A percentile compares a stretch with the other conserved stretches of the same genome.
Conservation (phyloP, 2,888 invertebrate species). For the Rotaria sp. region DNA sequence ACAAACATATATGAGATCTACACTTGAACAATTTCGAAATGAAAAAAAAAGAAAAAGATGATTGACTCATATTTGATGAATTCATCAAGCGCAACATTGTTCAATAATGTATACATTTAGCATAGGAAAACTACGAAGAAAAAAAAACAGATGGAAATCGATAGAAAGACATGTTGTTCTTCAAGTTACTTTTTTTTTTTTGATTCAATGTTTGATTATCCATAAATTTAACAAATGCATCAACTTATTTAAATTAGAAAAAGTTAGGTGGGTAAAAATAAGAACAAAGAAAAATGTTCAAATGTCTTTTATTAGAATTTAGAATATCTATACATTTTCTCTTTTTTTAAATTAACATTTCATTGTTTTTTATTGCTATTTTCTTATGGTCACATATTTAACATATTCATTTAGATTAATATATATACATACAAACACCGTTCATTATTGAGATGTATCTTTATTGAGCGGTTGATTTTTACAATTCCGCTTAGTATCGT, state of each 20-base stretch:
- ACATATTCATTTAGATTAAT: not conserved
- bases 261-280: not conserved
- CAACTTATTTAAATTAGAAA: not conserved
- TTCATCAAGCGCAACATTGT: not conserved
- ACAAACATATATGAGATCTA: not conserved
- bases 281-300: not conserved
- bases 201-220: not conserved
- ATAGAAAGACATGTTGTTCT: not conserved
- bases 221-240: not conserved
- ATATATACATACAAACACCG: not conserved
- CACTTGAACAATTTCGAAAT: not conserved
- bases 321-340: not conserved
- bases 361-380: not conserved
- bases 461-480: conserved; percentile 1
- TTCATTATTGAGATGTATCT: conserved; percentile 22
- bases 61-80: not conserved
- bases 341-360: not conserved
- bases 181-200: not conserved
- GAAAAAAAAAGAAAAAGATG: not conserved
- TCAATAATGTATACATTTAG: not conserved
- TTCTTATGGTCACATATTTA: not conserved
- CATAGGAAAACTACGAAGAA: too few relatives aligned
- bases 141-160: not conserved
- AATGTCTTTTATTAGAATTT: not conserved
- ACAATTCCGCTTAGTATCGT: not conserved